Evolutionary conservation across 2,888 invertebrate genomes (phyloP), one percentile per base, ranked within the genome.

Genomic region (Argyresthia albistria): DNA sequence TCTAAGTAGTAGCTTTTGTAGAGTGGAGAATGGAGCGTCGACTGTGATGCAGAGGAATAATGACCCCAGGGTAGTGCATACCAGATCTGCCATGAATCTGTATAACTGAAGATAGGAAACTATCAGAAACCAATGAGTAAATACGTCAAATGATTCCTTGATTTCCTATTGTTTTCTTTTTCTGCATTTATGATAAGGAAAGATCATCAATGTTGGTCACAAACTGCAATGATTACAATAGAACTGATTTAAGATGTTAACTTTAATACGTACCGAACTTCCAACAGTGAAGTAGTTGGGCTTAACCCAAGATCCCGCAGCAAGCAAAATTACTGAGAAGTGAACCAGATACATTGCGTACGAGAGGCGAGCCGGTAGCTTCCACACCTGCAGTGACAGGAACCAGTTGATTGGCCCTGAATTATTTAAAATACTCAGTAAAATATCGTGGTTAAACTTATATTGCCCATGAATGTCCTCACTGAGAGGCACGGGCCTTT

Each of bases 271-370:
- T 53, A 80, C 80, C 55, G 65, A 66, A 4, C 70, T 62, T 4
- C 64, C 70, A 25, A 70, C 60, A 4, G 55, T 60, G 60, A 75
- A 77, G 60, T 69, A 77, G 47, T 70, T 64, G 0, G 74, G 64
- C 47, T 73, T 67, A 14, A 67, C 55, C 69, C 71, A 71, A 48
- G 70, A 70, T n/a, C 72, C 69, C 14, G 69, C 73, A 16, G 67
- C 64, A 0, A 70, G 50, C 49, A 68, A 62, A 10, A 82, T 77
- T 42, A 88, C 65, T 0, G 80, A 70, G 10, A 83, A 62, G 62
- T 90, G 90, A 0, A 88, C 60, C 9, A 90, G 63, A 58, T 89
- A 91, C 66, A 90, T 80, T 8, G 88, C 88, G 57, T 88, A 90
- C 0, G 89, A 89, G 10, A 91, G 69, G 11, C 88, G 78, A 1